Base-by-base conservation (phyloP, 2,797 vertebrate genomes). In the Gila robusta region DNA sequence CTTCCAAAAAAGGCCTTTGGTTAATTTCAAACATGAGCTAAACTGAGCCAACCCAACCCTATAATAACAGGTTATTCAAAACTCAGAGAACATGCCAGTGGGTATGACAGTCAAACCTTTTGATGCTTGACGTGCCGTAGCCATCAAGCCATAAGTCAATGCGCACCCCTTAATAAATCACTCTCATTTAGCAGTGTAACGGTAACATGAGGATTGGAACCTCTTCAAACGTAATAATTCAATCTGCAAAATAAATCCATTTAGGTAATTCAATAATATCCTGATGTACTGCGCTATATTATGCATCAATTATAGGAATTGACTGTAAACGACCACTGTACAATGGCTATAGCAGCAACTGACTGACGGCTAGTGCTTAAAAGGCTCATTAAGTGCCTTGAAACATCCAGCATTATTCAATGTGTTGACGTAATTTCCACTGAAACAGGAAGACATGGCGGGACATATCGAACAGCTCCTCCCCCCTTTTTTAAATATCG, bases 81-180 rank as follows among this genome's bases (percentile, higher is more conserved):
- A 78, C 47, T 54, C 64, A 79, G 73, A 84, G 70, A 77, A 83
- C 28, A 83, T 26, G 72, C 82, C 59, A 64, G 72, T 83, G 71
- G 72, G 72, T 37, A 83, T 37, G 67, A 67, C 39, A 73, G 17
- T 21, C 28, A 82, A 82, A n/a, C 4, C 70, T 47, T 74, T n/a
- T 83, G 81, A 74, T 73, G 37, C n/a, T 49, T 47, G 54, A 83
- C 26, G 17, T 62, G 54, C 81, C 6, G 4, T n/a, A 49, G 19
- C 54, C n/a, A 47, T 74, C 37, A 64, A 49, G 54, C 69, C 17
- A 54, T 35, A 21, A 59, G 69, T 37, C 28, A 44, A 71, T 6
- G 39, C 49, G 8, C 37, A 35, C 39, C 4, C 23, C 39, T 47
- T 62, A 35, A 74, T 44, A 83, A 83, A 73, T 73, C 52, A 32